Evolutionary conservation across 2,888 invertebrate genomes (phyloP), one percentile per base, ranked within the genome.

Genomic region (Seira musarum): DNA sequence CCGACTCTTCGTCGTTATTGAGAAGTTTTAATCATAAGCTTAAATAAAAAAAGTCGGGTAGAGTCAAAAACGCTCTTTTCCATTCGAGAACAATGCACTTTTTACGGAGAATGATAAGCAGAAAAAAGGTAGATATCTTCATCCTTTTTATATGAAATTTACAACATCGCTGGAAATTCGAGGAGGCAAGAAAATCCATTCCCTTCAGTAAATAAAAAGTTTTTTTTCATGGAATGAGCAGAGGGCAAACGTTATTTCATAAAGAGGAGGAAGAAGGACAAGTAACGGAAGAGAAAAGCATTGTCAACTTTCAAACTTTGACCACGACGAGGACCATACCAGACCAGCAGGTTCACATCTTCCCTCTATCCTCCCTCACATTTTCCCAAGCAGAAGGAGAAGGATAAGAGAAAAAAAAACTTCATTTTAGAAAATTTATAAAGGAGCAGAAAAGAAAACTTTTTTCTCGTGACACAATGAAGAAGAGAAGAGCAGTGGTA

Each of bases 301-400:
- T 67, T 72, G 78, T 79, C 72, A 79, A 79, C 57, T 79, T 79
- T 79, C 72, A 79, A 79, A 79, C 78, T 79, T 79, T 79, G 78
- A 79, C 78, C 72, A 68, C 68, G 61, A 79, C 77, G 71, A 78
- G 77, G 30, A 30, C 30, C 30, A 30, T 35, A 78, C 78, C 30
- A 30, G 60, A 78, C 78, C 78, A 79, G 78, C 78, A 79, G 78
- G 72, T 67, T 72, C 72, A 79, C 68, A 67, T 79, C 72, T 3
- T n/a, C 17, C 15, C 10, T 19, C 66, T 24, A 22, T 25, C 1
- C 40, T 24, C 25, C 53, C 53, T 53, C 53, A 53, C 53, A 8
- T 53, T 53, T 53, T 53, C 15, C 13, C 22, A 10, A n/a, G 17
- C 17, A 57, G 10, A 30, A 30, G 30, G 30, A 30, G 30, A 30